Percentiles rank a stretch among this genome's conserved stretches.
These are phyloP conservation scores for Paedocypris sp. DNA, from an alignment of 2,113 vertebrate genomes.

Conservation along the genomic window DNA sequence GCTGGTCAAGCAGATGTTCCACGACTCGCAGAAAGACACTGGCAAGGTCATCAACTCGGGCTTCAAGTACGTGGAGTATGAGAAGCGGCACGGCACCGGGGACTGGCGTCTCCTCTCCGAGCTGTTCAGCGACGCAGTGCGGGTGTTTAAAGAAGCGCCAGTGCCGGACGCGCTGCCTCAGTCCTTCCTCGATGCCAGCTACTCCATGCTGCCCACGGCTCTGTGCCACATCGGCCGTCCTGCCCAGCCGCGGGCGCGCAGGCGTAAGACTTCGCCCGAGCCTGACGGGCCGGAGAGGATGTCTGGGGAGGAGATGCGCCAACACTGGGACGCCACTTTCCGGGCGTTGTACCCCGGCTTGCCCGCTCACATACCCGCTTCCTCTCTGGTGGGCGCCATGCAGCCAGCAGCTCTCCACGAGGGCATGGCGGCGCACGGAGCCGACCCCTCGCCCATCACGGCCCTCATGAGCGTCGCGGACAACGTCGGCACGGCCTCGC, in stretches of 20 bases:
- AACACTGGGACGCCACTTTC: slow-evolving; percentile 60
- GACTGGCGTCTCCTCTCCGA: slow-evolving; percentile 81
- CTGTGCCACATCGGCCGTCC: slow-evolving; percentile 45
- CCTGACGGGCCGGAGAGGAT: slow-evolving; percentile 67
- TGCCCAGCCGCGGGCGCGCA: slow-evolving; percentile 44
- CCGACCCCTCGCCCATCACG: slow-evolving; percentile 66
- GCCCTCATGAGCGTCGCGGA: slow-evolving; percentile 73
- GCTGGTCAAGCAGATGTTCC: slow-evolving; percentile 78
- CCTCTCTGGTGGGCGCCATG: slow-evolving; percentile 11
- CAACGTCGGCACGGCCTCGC: slow-evolving; percentile 56
- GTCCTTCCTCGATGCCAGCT: slow-evolving; percentile 58
- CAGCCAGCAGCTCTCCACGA: slow-evolving; percentile 39
- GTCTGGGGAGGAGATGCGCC: slow-evolving; percentile 51
- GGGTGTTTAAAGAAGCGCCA: slow-evolving; percentile 70
- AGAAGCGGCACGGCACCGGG: slow-evolving; percentile 68
- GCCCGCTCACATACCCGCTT: slow-evolving; percentile 43
- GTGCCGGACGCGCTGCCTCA: slow-evolving; percentile 69
- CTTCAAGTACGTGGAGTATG: slow-evolving; percentile 78
- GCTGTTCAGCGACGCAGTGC: slow-evolving; percentile 71
- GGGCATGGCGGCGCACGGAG: slow-evolving; percentile 48
- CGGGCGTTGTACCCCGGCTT: slow-evolving; percentile 46
- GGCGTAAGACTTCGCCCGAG: slow-evolving; percentile 64
- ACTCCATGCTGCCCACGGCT: slow-evolving; percentile 49
- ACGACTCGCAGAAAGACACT: slow-evolving; percentile 70
- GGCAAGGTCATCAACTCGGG: slow-evolving; percentile 76